These are phyloP conservation scores for Ahaetulla prasina DNA, from an alignment of 2,113 vertebrate species.

Conservation along the genomic window DNA sequence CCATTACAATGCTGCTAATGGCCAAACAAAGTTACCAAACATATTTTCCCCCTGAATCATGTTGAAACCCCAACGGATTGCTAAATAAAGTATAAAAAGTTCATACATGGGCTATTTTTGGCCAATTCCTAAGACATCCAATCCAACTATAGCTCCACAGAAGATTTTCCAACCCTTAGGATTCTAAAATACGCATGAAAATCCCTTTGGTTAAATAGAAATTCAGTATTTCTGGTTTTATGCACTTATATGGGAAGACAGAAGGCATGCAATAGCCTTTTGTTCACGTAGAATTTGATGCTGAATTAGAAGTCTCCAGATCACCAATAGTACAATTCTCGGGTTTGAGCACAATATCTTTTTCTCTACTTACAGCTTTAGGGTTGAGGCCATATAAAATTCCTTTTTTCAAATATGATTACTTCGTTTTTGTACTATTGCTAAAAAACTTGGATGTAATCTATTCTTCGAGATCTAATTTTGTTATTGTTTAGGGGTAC, in stretches of 20 bases:
- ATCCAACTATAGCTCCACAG: background rate
- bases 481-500: background rate
- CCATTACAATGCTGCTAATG: background rate
- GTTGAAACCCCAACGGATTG: background rate
- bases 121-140: background rate
- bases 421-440: conserved; percentile 21
- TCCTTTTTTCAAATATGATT: conserved; percentile 9
- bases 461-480: background rate
- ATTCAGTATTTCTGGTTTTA: background rate
- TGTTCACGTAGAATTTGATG: background rate
- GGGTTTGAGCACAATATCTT: conserved; percentile 11
- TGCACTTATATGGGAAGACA: background rate
- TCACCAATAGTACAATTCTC: background rate
- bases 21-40: background rate
- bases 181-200: background rate
- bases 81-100: background rate
- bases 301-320: background rate
- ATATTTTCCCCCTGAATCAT: background rate
- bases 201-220: background rate
- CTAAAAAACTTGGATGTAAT: conserved; percentile 36
- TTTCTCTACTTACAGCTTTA: background rate
- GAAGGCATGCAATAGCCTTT: background rate
- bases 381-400: background rate
- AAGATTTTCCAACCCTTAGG: background rate
- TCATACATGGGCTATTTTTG: background rate